Percentiles rank a stretch among this genome's conserved stretches.
These are phyloP conservation scores for Odontamblyopus rebecca DNA, from an alignment of 2,797 vertebrate genomes.

Conservation along the genomic window DNA sequence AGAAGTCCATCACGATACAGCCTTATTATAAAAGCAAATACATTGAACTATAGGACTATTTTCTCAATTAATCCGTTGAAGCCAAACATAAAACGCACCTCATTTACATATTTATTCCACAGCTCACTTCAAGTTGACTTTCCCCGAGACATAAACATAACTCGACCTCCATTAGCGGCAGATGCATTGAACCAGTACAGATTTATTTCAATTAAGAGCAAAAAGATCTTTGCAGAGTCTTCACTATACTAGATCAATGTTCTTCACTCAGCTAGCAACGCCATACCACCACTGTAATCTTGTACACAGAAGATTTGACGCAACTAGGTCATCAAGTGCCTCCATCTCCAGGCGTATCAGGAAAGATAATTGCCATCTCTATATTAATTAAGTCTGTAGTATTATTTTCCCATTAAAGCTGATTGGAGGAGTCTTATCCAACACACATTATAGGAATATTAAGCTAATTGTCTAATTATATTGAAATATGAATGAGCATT, in stretches of 20 bases:
- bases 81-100: background rate
- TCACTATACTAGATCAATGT: slow-evolving; percentile 3
- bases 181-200: slow-evolving; percentile 22
- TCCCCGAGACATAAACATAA: background rate
- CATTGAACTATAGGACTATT: too few relatives aligned
- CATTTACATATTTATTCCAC: background rate
- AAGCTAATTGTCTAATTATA: slow-evolving; percentile 57
- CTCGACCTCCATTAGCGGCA: slow-evolving; percentile 37
- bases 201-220: slow-evolving; percentile 33
- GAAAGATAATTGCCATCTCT: slow-evolving; percentile 40
- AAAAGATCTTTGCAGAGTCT: slow-evolving; percentile 21
- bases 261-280: slow-evolving; percentile 4
- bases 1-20: too few relatives aligned
- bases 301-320: slow-evolving; percentile 47
- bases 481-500: slow-evolving; percentile 38
- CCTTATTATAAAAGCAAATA: too few relatives aligned
- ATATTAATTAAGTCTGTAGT: slow-evolving; percentile 48
- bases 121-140: background rate
- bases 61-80: background rate
- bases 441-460: slow-evolving; percentile 46
- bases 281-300: slow-evolving; percentile 21
- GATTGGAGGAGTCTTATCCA: slow-evolving; percentile 35
- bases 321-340: slow-evolving; percentile 46
- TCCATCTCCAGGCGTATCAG: slow-evolving; percentile 30
- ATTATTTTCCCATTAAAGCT: slow-evolving; percentile 52